Percentiles rank a stretch among this genome's conserved stretches.
Conservation (phyloP, 1,140 invertebrate species). For the Phocides pigmalion region DNA sequence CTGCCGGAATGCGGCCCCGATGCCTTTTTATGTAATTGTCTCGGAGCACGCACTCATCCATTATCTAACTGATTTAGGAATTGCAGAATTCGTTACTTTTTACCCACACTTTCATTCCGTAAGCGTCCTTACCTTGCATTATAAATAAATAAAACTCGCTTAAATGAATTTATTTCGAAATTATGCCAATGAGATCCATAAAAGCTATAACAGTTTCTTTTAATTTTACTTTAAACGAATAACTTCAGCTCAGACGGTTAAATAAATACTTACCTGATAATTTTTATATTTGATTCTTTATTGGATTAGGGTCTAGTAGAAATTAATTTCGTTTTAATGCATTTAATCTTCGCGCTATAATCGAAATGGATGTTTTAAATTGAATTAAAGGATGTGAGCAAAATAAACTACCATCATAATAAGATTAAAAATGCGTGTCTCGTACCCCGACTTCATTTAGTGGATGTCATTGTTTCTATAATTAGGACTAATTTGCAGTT, state of each 20-base stretch:
- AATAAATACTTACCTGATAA: not conserved
- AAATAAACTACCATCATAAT: conserved; percentile 12
- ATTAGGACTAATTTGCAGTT: conserved; percentile 78
- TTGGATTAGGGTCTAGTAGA: not conserved
- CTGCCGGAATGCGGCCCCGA: conserved; percentile 69
- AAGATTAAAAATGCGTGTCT: conserved; percentile 65
- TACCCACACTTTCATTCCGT: conserved; percentile 40
- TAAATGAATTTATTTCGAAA: conserved; percentile 29
- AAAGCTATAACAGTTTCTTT: conserved; percentile 1
- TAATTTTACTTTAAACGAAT: not conserved
- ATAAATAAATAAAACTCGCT: conserved; percentile 29
- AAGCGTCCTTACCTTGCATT: conserved; percentile 20
- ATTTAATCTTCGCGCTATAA: conserved; percentile 15
- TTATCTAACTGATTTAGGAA: conserved; percentile 81
- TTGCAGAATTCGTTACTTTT: conserved; percentile 66
- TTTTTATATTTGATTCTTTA: not conserved
- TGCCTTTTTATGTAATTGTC: conserved; percentile 82
- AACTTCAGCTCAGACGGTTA: not conserved
- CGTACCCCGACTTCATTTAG: conserved; percentile 62
- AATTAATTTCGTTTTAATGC: not conserved
- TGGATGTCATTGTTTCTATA: conserved; percentile 76
- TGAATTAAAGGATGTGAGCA: conserved; percentile 24
- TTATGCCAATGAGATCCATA: conserved; percentile 24
- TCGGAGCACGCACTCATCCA: conserved; percentile 76
- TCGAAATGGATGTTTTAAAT: conserved; percentile 15